A percentile compares a stretch with the other conserved stretches of the same genome.
Evolutionary conservation across 2,113 vertebrate genomes (phyloP).

Genomic region (Vimba vimba): DNA sequence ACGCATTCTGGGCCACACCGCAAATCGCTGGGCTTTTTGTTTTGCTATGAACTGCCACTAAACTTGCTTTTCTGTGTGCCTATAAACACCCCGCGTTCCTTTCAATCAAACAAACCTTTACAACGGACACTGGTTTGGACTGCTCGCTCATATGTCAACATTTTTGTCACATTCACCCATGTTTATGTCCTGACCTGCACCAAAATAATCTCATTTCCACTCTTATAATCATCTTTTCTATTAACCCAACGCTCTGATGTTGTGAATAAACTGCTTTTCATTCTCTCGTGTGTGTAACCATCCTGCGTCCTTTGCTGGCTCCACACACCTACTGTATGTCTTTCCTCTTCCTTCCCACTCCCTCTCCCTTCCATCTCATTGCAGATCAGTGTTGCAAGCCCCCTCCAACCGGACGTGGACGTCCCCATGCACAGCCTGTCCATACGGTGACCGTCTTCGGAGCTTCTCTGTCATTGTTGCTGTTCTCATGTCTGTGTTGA

Average conservation of each 20-base stretch:
- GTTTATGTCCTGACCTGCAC: not conserved
- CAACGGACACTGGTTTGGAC: slow-evolving; percentile 19
- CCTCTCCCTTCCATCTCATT: slow-evolving; percentile 47
- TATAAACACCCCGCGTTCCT: slow-evolving; percentile 29
- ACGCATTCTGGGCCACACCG: slow-evolving; percentile 48
- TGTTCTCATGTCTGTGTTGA: slow-evolving; percentile 55
- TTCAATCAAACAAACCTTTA: slow-evolving; percentile 35
- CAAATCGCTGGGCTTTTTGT: slow-evolving; percentile 55
- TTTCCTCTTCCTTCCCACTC: slow-evolving; percentile 5
- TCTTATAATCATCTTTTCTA: not conserved
- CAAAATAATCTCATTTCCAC: slow-evolving; percentile 18
- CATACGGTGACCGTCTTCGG: slow-evolving; percentile 46
- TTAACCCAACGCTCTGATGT: not conserved
- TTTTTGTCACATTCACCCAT: not conserved
- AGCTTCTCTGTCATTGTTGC: slow-evolving; percentile 45
- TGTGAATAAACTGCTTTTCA: slow-evolving; percentile 13
- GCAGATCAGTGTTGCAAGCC: slow-evolving; percentile 58
- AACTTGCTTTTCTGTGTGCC: slow-evolving; percentile 39
- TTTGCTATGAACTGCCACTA: slow-evolving; percentile 55
- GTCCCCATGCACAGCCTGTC: slow-evolving; percentile 25
- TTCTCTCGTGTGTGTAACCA: slow-evolving; percentile 10
- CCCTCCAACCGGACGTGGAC: slow-evolving; percentile 49
- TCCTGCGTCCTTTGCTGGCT: not conserved
- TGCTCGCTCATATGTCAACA: not conserved
- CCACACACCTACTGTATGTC: slow-evolving; percentile 30